These are phyloP conservation scores for Brevipalpus yothersi DNA, from an alignment of 1,140 invertebrate genomes.

Conservation along the genomic window DNA sequence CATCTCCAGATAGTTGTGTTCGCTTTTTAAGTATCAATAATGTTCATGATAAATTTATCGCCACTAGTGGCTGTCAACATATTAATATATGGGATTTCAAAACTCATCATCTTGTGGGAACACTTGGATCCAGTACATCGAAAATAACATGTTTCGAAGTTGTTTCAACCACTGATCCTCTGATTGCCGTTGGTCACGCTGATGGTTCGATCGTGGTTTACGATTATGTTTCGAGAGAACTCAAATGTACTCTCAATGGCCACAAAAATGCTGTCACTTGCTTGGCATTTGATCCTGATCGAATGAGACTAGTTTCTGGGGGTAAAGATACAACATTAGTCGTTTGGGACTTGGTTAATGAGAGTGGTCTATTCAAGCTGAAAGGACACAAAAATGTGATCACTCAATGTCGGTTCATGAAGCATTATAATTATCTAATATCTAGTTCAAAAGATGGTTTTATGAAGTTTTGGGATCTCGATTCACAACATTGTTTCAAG, in stretches of 20 bases:
- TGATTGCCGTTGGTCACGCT: conserved; percentile 66
- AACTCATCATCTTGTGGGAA: conserved; percentile 60
- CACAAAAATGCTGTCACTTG: conserved; percentile 63
- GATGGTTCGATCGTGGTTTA: conserved; percentile 70
- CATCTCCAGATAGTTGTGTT: conserved; percentile 46
- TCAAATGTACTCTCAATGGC: conserved; percentile 52
- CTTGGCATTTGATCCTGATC: conserved; percentile 49
- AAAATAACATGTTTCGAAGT: conserved; percentile 25
- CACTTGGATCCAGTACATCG: conserved; percentile 44
- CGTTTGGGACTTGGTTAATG: conserved; percentile 77
- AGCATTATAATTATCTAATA: conserved; percentile 39
- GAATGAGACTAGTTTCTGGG: conserved; percentile 56
- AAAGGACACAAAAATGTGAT: conserved; percentile 74
- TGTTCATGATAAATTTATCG: conserved; percentile 52
- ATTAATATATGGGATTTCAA: conserved; percentile 80
- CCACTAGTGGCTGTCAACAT: conserved; percentile 69
- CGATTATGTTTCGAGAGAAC: conserved; percentile 30
- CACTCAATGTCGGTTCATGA: conserved; percentile 63
- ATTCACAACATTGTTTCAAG: conserved; percentile 82
- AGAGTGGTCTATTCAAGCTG: conserved; percentile 61
- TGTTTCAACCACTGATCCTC: conserved; percentile 16
- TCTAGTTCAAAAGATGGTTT: conserved; percentile 77
- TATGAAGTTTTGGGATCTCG: conserved; percentile 91
- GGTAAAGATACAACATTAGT: conserved; percentile 54
- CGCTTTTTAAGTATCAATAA: conserved; percentile 41